Percentiles rank a stretch among this genome's conserved stretches.
Evolutionary conservation across 2,797 vertebrate genomes (phyloP).

Genomic region (Artibeus lituratus): DNA sequence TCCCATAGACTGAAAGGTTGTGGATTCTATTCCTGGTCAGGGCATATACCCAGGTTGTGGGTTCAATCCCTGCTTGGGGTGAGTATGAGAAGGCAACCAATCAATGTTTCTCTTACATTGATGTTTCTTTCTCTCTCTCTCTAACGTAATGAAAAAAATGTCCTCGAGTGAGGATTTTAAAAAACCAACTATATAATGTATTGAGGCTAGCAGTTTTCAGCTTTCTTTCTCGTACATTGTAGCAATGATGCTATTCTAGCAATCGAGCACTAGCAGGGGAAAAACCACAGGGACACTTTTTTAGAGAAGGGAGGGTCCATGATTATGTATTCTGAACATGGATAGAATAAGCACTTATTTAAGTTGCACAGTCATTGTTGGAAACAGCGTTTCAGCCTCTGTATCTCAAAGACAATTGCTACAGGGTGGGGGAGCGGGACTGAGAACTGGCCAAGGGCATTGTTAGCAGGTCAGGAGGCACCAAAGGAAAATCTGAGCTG

Average conservation of each 20-base stretch:
- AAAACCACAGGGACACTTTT: background rate
- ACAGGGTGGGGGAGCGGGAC: background rate
- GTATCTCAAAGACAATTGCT: background rate
- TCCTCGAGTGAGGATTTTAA: background rate
- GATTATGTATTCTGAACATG: background rate
- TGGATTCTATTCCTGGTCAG: background rate
- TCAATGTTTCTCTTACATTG: background rate
- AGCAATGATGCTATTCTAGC: background rate
- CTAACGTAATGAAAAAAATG: background rate
- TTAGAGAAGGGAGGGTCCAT: background rate
- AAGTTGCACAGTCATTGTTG: background rate
- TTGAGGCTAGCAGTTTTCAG: background rate
- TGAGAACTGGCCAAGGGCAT: background rate
- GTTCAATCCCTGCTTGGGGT: background rate
- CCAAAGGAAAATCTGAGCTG: slow-evolving; percentile 42
- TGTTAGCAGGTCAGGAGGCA: background rate
- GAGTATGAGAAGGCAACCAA: background rate
- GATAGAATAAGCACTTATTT: background rate
- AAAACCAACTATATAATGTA: background rate
- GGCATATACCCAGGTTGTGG: too few species aligned
- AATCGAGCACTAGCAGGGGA: background rate
- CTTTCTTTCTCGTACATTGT: background rate
- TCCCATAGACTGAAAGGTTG: background rate
- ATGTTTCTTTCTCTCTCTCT: background rate
- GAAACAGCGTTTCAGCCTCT: background rate